phyloP scores from a whole-genome alignment of 2,113 vertebrate genomes.

The Spea multiplicata region DNA sequence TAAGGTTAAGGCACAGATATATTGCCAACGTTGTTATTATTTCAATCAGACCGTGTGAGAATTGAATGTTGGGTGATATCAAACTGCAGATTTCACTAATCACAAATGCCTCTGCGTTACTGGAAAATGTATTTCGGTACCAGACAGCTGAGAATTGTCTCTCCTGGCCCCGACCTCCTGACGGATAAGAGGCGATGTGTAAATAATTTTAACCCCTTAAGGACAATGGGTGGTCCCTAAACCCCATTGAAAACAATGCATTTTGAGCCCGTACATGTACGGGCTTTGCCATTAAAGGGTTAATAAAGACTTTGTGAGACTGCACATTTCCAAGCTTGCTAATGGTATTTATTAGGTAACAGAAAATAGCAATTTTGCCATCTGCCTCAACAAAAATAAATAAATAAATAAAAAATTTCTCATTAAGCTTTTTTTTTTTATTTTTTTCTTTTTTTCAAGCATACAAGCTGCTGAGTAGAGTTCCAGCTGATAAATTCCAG shows the following conservation, averaged over 20 bases:
- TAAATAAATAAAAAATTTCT: conserved; percentile 21
- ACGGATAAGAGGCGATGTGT: not conserved
- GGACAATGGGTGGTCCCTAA: too few species aligned
- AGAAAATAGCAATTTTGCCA: conserved; percentile 66
- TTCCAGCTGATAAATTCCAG: conserved; percentile 34
- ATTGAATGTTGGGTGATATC: conserved; percentile 58
- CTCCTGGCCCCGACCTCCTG: conserved; percentile 47
- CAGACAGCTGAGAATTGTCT: conserved; percentile 46
- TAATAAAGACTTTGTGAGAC: conserved; percentile 55
- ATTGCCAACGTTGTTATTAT: conserved; percentile 63
- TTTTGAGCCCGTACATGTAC: too few species aligned
- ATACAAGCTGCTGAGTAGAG: conserved; percentile 62
- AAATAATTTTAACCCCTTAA: not conserved
- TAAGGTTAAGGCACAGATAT: conserved; percentile 66
- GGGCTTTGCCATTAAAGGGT: not conserved
- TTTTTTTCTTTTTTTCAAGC: conserved; percentile 37
- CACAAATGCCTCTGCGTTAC: conserved; percentile 20
- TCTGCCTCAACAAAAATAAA: conserved; percentile 54
- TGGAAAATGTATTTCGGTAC: conserved; percentile 43
- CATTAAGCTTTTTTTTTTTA: conserved; percentile 56
- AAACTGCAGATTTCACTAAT: conserved; percentile 48
- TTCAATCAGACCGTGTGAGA: conserved; percentile 68
- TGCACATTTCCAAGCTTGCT: conserved; percentile 62
- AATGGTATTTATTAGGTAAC: conserved; percentile 60
- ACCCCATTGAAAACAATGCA: too few species aligned